These are phyloP conservation scores for Augochlora pura DNA, from an alignment of 1,140 invertebrate genomes.

Conservation along the genomic window DNA sequence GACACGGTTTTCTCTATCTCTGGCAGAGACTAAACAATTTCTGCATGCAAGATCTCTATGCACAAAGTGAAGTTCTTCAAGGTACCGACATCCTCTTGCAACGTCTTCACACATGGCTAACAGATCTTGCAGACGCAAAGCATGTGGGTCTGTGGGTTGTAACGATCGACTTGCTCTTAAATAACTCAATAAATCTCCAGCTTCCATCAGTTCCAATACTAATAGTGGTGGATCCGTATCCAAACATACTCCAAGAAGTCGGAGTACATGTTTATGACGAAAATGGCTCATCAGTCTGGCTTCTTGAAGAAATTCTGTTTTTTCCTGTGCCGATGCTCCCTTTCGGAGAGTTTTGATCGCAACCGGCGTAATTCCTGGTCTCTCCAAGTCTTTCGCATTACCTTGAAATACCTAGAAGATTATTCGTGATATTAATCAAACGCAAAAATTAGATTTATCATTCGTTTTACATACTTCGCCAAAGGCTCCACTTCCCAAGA, in stretches of 20 bases:
- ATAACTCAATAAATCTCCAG: constrained; percentile 95
- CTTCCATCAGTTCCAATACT: constrained; percentile 98
- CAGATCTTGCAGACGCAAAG: constrained; percentile 90
- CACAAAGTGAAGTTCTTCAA: constrained; percentile 97
- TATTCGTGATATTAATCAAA: neutral
- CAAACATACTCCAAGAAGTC: constrained; percentile 95
- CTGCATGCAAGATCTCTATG: constrained; percentile 97
- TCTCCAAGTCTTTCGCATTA: constrained; percentile 84
- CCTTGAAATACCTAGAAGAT: constrained; percentile 89
- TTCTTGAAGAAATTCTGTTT: constrained; percentile 97
- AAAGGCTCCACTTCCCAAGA: constrained; percentile 97
- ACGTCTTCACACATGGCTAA: constrained; percentile 97
- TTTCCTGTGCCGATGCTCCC: constrained; percentile 94
- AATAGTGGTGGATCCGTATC: constrained; percentile 96
- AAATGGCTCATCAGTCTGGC: constrained; percentile 98
- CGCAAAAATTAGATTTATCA: neutral
- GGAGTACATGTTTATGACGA: constrained; percentile 96
- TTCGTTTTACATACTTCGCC: constrained; percentile 85
- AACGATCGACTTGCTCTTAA: constrained; percentile 88
- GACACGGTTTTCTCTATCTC: constrained; percentile 85
- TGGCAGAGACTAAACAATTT: constrained; percentile 93
- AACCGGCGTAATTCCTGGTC: constrained; percentile 75
- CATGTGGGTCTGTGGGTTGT: constrained; percentile 75
- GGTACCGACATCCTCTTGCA: constrained; percentile 93
- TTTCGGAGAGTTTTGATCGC: constrained; percentile 91